Evolutionary conservation across 2,113 vertebrate species (phyloP).

Genomic region (Gadus chalcogrammus): DNA sequence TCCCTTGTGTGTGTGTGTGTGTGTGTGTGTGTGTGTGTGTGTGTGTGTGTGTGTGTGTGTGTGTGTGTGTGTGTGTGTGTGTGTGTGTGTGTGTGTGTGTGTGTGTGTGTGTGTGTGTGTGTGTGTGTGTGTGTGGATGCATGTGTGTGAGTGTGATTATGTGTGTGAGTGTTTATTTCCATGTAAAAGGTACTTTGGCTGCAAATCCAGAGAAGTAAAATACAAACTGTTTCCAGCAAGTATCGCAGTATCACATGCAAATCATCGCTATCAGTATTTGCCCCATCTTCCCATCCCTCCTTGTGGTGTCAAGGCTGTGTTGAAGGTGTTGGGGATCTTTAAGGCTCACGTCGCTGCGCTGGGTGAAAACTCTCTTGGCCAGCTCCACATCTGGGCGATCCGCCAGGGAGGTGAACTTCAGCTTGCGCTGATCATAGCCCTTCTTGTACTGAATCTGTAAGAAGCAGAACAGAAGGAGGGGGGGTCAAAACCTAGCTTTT

Average conservation of each 20-base stretch:
- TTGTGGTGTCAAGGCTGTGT: not conserved
- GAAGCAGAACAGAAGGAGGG: not conserved
- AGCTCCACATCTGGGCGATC: slow-evolving; percentile 87
- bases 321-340: not conserved
- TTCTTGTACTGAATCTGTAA: slow-evolving; percentile 91
- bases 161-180: too few relatives aligned
- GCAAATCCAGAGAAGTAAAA: not conserved
- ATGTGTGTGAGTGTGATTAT: not conserved
- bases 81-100: not conserved
- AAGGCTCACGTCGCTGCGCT: slow-evolving; percentile 89
- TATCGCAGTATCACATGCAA: not conserved
- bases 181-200: too few relatives aligned
- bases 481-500: slow-evolving; percentile 14
- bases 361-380: slow-evolving; percentile 83
- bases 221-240: not conserved
- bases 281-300: not conserved
- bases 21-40: not conserved
- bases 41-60: too few relatives aligned
- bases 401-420: slow-evolving; percentile 85
- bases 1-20: not conserved
- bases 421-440: slow-evolving; percentile 80
- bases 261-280: not conserved
- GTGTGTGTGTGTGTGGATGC: too few relatives aligned
- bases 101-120: not conserved
- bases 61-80: not conserved